Percentiles rank a stretch among this genome's conserved stretches.
Conservation (phyloP, 2,113 vertebrate genomes). For the Muntiacus reevesi region DNA sequence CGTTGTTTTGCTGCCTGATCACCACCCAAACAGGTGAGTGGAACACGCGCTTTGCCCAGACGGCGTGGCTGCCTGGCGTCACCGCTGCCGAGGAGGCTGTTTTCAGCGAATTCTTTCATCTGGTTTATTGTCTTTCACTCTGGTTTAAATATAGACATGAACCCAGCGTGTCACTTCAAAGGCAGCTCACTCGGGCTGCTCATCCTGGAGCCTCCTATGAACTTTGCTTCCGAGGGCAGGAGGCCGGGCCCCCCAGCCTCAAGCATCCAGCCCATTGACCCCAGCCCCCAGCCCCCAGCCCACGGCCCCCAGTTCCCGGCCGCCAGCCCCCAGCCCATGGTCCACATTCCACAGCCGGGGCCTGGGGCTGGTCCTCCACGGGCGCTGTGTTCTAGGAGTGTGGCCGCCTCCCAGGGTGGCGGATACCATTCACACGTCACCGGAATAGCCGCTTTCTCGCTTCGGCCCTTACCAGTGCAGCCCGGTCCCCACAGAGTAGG, state of each 20-base stretch:
- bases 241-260: accelerated
- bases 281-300: too few species aligned
- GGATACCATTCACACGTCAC: neutral
- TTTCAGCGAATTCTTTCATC: neutral
- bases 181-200: too few species aligned
- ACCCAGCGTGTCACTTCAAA: neutral
- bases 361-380: neutral
- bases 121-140: neutral
- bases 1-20: neutral
- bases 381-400: neutral
- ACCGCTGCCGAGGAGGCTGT: neutral
- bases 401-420: accelerated
- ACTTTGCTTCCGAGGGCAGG: neutral
- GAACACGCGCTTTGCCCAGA: neutral
- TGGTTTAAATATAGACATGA: neutral
- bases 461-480: neutral
- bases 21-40: neutral
- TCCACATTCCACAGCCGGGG: neutral
- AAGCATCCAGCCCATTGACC: too few species aligned
- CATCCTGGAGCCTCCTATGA: neutral
- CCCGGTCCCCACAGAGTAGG: accelerated
- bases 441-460: too few species aligned
- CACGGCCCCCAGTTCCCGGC: accelerated
- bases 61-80: neutral
- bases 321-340: neutral